Conservation (phyloP, 2,888 invertebrate genomes). For the Drosophila multiciliata region DNA sequence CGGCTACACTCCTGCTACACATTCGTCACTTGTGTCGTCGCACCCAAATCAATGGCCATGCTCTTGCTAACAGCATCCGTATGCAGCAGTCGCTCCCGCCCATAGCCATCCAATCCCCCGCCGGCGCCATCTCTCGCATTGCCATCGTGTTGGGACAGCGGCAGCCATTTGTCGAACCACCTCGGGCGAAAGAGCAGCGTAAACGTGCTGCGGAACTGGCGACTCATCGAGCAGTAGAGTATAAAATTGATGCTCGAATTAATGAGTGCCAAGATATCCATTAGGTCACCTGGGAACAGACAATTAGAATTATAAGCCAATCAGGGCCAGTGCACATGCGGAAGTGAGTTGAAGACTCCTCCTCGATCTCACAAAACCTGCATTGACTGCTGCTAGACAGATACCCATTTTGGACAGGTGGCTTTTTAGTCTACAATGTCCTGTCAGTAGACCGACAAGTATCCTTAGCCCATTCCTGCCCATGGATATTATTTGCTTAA, state of each 20-base stretch:
- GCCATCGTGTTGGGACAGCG: conserved; percentile 82
- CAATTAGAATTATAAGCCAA: conserved; percentile 36
- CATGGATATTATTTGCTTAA: too few relatives aligned
- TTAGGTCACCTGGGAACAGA: conserved; percentile 89
- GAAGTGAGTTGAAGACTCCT: neutral
- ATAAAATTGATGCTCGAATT: conserved; percentile 98
- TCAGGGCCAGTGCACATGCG: conserved; percentile 22
- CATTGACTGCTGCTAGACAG: too few relatives aligned
- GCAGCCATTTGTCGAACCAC: conserved; percentile 85
- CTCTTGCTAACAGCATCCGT: conserved; percentile 79
- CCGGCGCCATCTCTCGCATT: conserved; percentile 51
- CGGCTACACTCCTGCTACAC: conserved; percentile 84
- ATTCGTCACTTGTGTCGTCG: conserved; percentile 85
- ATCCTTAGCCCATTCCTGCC: too few relatives aligned
- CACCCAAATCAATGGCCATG: conserved; percentile 74
- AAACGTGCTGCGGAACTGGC: conserved; percentile 94
- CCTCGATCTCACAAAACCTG: too few relatives aligned
- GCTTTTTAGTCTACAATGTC: too few relatives aligned
- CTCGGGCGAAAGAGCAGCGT: conserved; percentile 90
- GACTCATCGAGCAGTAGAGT: conserved; percentile 97
- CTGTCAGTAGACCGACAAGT: too few relatives aligned
- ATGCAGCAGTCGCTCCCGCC: conserved; percentile 67
- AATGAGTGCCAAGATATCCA: conserved; percentile 95
- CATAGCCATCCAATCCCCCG: conserved; percentile 62
- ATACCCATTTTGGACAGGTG: too few relatives aligned